Evolutionary conservation across 2,113 vertebrate species (phyloP).

Genomic region (Apodemus sylvaticus): DNA sequence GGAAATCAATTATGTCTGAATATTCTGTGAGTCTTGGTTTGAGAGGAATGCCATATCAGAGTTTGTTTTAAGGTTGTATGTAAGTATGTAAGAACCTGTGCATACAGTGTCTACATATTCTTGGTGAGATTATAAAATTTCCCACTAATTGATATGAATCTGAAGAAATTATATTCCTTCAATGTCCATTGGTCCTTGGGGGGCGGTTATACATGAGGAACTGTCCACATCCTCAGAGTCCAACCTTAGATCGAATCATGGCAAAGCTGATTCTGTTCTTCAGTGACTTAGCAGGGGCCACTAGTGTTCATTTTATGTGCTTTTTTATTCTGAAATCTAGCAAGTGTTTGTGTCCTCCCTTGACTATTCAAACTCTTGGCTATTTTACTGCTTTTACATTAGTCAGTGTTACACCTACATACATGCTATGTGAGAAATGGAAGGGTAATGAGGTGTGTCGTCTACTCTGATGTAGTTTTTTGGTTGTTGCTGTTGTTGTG

Average conservation of each 20-base stretch:
- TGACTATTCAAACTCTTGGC: slow-evolving; percentile 56
- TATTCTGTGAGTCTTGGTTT: neutral
- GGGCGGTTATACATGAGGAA: neutral
- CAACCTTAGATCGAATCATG: neutral
- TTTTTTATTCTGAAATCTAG: slow-evolving; percentile 23
- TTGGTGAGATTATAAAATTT: neutral
- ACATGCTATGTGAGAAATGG: slow-evolving; percentile 53
- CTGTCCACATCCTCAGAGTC: neutral
- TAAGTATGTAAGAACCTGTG: neutral
- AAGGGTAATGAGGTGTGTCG: slow-evolving; percentile 78
- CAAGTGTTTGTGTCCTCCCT: slow-evolving; percentile 25
- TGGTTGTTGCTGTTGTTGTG: neutral
- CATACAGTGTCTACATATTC: neutral
- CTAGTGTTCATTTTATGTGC: neutral
- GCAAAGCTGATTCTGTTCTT: neutral
- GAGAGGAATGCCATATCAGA: neutral
- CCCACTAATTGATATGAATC: neutral
- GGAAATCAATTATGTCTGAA: neutral
- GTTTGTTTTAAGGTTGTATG: neutral
- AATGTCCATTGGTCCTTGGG: neutral
- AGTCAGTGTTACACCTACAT: slow-evolving; percentile 74
- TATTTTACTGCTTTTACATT: slow-evolving; percentile 77
- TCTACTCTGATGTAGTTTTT: slow-evolving; percentile 78
- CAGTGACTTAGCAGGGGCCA: neutral
- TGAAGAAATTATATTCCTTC: neutral